A percentile compares a stretch with the other conserved stretches of the same genome.
Conservation (phyloP, 2,113 vertebrate genomes). For the Setophaga coronata region DNA sequence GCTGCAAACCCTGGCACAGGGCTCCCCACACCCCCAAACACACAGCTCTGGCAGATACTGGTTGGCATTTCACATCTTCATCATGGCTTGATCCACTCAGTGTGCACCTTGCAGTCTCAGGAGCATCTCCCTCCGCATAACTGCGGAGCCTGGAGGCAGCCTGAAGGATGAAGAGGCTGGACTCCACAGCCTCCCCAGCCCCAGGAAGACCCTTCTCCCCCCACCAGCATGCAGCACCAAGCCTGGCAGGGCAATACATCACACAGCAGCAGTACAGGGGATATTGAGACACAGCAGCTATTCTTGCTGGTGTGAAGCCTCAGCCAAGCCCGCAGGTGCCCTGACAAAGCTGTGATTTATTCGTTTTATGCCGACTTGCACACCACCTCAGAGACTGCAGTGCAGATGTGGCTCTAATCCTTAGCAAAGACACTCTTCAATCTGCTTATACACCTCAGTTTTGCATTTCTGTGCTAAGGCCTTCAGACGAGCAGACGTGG, state of each 20-base stretch:
- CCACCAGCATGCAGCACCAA: rapidly evolving
- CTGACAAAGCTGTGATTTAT: not conserved
- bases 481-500: not conserved
- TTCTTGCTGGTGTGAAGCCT: not conserved
- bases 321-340: not conserved
- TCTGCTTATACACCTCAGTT: not conserved
- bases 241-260: no score
- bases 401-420: not conserved
- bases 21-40: not conserved
- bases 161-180: not conserved
- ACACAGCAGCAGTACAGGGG: not conserved
- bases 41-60: not conserved
- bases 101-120: not conserved
- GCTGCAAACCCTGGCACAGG: not conserved
- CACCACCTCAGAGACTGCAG: rapidly evolving
- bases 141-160: not conserved
- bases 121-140: rapidly evolving
- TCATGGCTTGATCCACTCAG: rapidly evolving
- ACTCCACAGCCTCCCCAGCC: not conserved
- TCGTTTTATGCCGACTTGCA: not conserved
- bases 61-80: rapidly evolving
- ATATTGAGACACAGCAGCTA: not conserved
- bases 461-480: not conserved
- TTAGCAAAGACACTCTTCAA: not conserved
- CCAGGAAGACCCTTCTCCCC: not conserved